Evolutionary conservation across 92 coral and sea anemone species (phyloP), one percentile per base, ranked within the genome.

Genomic region (Micromussa lordhowensis): DNA sequence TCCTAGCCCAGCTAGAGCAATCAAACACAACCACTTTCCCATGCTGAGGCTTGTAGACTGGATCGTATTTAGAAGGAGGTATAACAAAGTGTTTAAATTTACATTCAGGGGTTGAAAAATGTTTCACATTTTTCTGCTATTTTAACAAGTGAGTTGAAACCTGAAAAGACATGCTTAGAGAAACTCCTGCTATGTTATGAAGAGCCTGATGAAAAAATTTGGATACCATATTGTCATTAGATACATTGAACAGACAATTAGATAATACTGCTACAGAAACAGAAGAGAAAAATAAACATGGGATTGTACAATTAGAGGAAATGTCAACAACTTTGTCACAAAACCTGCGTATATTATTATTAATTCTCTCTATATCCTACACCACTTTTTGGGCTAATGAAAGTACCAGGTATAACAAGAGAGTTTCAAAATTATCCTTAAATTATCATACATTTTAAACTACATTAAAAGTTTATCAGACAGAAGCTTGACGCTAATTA

Each of bases 321-420:
- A 69, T 54, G 79, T 54, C 79, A 83, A 83, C 53, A 58, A 35
- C 30, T 35, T 32, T 38, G 29, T 35, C 38, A 73, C 36, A 4
- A 48, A 66, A 82, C 66, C 59, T 82, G 76, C 85, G 66, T 82
- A 66, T 66, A 66, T 66, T 26, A 64, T 64, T 81, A 68, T 29
- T 1, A 40, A 68, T 16, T 15, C 19, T 49, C 13, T 32, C 48
- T 21, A 21, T 22, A 2, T 58, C 15, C 28, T 30, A 79, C 31
- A 11, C 18, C n/a, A 58, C 17, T 79, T 31, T n/a, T 58, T 44
- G 51, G 51, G 51, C 51, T 40, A 55, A 2, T 3, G 31, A 29
- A 58, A 34, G 32, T n/a, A n/a, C n/a, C n/a, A n/a, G n/a, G n/a
- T n/a, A 24, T 48, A 30, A 49, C 5, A 44, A 13, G 12, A 44